Conservation (phyloP, 1,140 invertebrate genomes). For the Drosophila navojoa region DNA sequence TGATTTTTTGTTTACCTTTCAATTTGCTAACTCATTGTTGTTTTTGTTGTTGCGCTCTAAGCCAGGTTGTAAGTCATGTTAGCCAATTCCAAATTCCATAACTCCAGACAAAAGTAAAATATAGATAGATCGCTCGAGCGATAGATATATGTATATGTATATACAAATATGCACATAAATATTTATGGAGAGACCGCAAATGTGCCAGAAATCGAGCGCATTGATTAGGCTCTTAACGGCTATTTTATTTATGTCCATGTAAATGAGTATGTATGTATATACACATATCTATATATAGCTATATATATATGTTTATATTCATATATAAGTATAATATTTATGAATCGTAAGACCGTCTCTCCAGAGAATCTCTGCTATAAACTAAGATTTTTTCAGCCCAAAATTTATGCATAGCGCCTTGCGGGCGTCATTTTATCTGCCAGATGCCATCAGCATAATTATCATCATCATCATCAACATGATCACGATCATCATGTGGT, state of each 20-base stretch:
- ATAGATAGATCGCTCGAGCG: background rate
- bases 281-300: too few species aligned
- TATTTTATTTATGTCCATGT: conserved; percentile 53
- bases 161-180: conserved; percentile 21
- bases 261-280: too few species aligned
- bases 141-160: conserved; percentile 3
- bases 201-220: conserved; percentile 62
- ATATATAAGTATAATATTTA: conserved; percentile 4
- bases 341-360: background rate
- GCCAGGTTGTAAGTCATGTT: conserved; percentile 31
- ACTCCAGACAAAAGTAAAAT: conserved; percentile 8
- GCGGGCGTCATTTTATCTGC: conserved; percentile 76
- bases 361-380: background rate
- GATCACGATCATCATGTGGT: conserved; percentile 28
- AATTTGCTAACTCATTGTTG: conserved; percentile 12
- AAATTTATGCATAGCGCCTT: conserved; percentile 69
- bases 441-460: conserved; percentile 53
- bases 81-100: conserved; percentile 15
- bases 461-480: conserved; percentile 14
- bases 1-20: background rate
- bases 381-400: conserved; percentile 38
- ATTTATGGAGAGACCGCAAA: conserved; percentile 41
- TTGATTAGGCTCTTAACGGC: conserved; percentile 74
- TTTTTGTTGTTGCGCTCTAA: background rate
- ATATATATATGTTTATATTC: conserved; percentile 3